These are phyloP conservation scores for Philaenus spumarius DNA, from an alignment of 1,140 invertebrate species.

Conservation along the genomic window DNA sequence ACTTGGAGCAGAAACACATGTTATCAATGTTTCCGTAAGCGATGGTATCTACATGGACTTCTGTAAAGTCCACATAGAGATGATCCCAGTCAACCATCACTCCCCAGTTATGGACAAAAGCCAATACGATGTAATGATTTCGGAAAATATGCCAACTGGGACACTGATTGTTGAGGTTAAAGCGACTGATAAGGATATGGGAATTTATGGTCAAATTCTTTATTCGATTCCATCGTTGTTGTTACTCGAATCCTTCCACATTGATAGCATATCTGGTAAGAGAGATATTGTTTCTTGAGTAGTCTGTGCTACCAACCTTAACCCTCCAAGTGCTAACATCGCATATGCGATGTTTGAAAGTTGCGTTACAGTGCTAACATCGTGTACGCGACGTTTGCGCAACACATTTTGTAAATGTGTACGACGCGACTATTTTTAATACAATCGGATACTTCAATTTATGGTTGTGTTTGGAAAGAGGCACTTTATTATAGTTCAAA, in stretches of 20 bases:
- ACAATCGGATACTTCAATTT: no score
- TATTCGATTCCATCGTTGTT: constrained; percentile 77
- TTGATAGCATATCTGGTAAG: constrained; percentile 60
- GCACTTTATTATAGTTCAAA: no score
- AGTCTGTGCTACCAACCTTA: no score
- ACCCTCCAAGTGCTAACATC: no score
- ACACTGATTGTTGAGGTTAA: constrained; percentile 63
- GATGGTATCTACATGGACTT: constrained; percentile 87
- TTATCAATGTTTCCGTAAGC: constrained; percentile 82
- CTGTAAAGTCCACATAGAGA: constrained; percentile 67
- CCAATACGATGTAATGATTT: constrained; percentile 64
- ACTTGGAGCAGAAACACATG: constrained; percentile 38
- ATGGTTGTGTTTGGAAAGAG: no score
- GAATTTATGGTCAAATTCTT: constrained; percentile 65
- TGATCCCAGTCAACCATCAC: constrained; percentile 71
- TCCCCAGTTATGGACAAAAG: constrained; percentile 68
- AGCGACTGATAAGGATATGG: constrained; percentile 74
- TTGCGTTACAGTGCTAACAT: no score
- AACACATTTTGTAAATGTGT: no score
- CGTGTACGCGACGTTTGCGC: no score
- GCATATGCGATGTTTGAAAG: no score
- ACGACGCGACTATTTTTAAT: no score
- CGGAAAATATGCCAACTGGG: constrained; percentile 73
- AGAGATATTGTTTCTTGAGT: no score
- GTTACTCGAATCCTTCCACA: constrained; percentile 68